These are phyloP conservation scores for Leptinotarsa rubiginosa DNA, from an alignment of 2,888 invertebrate genomes.

Conservation along the genomic window DNA sequence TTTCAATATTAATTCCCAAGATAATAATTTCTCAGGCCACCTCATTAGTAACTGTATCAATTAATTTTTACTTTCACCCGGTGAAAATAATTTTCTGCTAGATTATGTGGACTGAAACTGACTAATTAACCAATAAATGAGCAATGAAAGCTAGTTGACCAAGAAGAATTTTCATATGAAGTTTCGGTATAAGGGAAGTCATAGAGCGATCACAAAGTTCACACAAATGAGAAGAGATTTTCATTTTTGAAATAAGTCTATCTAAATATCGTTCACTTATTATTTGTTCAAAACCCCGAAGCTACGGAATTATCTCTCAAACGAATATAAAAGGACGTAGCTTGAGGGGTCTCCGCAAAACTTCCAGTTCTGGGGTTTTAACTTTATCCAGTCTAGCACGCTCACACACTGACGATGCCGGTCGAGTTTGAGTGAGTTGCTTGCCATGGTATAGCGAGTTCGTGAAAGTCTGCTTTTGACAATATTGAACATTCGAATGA, in stretches of 20 bases:
- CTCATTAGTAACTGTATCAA: too few species aligned
- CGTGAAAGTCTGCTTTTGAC: not conserved
- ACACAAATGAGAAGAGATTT: not conserved
- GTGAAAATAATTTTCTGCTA: too few species aligned
- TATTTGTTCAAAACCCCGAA: not conserved
- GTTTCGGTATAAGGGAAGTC: not conserved
- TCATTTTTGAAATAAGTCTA: not conserved
- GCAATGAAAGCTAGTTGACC: too few species aligned
- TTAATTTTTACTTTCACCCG: too few species aligned
- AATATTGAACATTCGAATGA: conserved; percentile 11
- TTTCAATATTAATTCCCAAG: too few species aligned
- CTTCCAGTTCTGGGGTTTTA: conserved; percentile 6
- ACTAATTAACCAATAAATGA: too few species aligned
- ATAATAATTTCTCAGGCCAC: too few species aligned
- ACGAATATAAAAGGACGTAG: not conserved
- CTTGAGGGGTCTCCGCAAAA: conserved; percentile 1
- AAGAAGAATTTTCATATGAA: not conserved
- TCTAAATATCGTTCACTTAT: not conserved
- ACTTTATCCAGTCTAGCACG: conserved; percentile 8
- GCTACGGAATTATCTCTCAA: not conserved
- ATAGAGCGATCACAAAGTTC: not conserved
- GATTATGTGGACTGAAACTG: too few species aligned
- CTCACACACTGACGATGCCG: not conserved
- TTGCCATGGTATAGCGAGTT: not conserved
- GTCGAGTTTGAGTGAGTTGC: conserved; percentile 1